Evolutionary conservation across 2,113 vertebrate species (phyloP), one percentile per base, ranked within the genome.

Genomic region (Thamnophis sirtalis): DNA sequence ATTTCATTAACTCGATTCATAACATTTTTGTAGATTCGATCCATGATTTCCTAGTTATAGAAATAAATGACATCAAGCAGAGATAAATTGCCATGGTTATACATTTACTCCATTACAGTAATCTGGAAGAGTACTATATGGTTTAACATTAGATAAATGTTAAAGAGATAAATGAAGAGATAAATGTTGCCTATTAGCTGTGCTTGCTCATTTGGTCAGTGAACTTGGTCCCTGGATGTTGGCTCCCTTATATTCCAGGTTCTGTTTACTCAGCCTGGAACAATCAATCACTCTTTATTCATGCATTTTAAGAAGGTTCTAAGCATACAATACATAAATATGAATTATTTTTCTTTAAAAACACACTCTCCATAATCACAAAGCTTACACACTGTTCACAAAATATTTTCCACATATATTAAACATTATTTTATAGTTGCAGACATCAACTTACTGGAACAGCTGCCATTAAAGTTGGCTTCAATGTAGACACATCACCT

Each of bases 1-100:
- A 99, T 99, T 96, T 98, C 98, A 94, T 98, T 98, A 33, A 99
- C 98, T 95, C 98, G 99, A 92, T 96, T 97, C 98, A 99, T 99
- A 93, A 99, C 98, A 1, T 98, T 99, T 97, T 99, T 99, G 94
- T 99, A 99, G 96, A 99, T 99, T 9, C 99, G 98, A 95, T 99
- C 98, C 99, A 99, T 99, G 91, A 99, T 99, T 98, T 99, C 99
- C 99, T 99, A 93, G 51, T 94, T 89, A 43, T 0, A 88, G 33
- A 94, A 93, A 95, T 91, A 89, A 22, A 96, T 43, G 58, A 92
- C 84, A 92, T 58, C 68, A 87, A 86, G 53, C 93, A 92, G 28
- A 86, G 63, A 28, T 56, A 91, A 88, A 53, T 58, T 95, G 86
- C 11, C 68, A 7, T 63, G 26, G 26, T 26, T 73, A 49, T 55